Percentiles rank a stretch among this genome's conserved stretches.
These are phyloP conservation scores for Molorchus minor DNA, from an alignment of 2,888 invertebrate genomes.

Conservation along the genomic window DNA sequence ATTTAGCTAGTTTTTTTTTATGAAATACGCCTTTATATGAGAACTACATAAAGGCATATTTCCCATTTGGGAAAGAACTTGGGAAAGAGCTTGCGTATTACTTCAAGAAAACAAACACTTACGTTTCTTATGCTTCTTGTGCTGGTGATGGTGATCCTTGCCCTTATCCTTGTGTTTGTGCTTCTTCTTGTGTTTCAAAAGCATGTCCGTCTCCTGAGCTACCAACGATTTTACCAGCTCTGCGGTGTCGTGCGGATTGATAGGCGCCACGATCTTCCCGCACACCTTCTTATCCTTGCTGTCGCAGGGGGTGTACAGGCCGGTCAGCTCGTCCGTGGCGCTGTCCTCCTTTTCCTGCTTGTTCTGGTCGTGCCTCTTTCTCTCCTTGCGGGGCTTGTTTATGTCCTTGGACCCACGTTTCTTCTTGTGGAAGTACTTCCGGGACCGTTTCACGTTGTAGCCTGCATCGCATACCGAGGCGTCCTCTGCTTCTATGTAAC, in stretches of 20 bases:
- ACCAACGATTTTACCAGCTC: slow-evolving; percentile 52
- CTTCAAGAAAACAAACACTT: slow-evolving; percentile 31
- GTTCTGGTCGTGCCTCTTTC: slow-evolving; percentile 36
- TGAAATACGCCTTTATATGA: too few relatives aligned
- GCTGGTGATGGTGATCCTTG: slow-evolving; percentile 55
- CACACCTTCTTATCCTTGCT: slow-evolving; percentile 57
- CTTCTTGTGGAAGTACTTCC: slow-evolving; percentile 56
- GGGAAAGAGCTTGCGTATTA: too few relatives aligned
- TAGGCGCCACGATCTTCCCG: slow-evolving; percentile 57
- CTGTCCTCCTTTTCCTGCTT: slow-evolving; percentile 27
- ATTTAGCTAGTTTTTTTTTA: too few relatives aligned
- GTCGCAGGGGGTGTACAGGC: slow-evolving; percentile 48
- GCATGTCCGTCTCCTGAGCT: slow-evolving; percentile 49
- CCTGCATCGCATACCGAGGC: slow-evolving; percentile 66
- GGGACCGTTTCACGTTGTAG: slow-evolving; percentile 63
- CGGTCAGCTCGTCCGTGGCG: slow-evolving; percentile 42
- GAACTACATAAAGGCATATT: neutral
- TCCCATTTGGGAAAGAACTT: too few relatives aligned
- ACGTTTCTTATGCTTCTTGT: slow-evolving; percentile 57
- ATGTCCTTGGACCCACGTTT: slow-evolving; percentile 34
- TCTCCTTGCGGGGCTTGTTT: slow-evolving; percentile 25
- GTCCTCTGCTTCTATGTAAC: slow-evolving; percentile 64
- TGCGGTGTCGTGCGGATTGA: slow-evolving; percentile 44
- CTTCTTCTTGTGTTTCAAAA: slow-evolving; percentile 53
- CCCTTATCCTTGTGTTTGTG: slow-evolving; percentile 52